These are phyloP conservation scores for Prinia subflava DNA, from an alignment of 2,113 vertebrate species.

Conservation along the genomic window DNA sequence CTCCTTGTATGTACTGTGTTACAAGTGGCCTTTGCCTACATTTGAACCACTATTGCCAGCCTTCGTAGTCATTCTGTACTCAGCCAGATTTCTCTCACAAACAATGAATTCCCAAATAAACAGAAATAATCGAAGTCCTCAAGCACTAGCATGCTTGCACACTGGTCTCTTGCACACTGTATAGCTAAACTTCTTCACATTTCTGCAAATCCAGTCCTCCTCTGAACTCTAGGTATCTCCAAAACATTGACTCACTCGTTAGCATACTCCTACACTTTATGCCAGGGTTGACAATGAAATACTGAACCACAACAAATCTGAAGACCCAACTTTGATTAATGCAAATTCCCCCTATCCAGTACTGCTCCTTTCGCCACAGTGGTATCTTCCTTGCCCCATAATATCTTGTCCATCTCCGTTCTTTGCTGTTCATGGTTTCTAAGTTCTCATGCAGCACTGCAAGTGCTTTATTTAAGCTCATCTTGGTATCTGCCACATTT, in stretches of 20 bases:
- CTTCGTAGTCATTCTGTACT: not conserved
- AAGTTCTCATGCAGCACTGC: not conserved
- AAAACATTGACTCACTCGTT: not conserved
- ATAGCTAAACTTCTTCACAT: not conserved
- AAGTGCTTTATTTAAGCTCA: not conserved
- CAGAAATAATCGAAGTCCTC: not conserved
- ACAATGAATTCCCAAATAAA: not conserved
- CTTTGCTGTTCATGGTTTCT: not conserved
- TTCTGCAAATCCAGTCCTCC: not conserved
- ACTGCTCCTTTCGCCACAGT: not conserved
- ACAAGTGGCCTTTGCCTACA: not conserved
- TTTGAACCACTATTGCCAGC: fast-evolving
- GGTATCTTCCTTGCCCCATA: not conserved
- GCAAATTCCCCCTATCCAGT: not conserved
- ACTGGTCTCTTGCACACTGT: not conserved
- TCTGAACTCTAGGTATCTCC: not conserved
- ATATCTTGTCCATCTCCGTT: not conserved
- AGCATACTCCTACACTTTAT: not conserved
- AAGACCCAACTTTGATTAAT: not conserved
- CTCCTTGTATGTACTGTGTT: not conserved
- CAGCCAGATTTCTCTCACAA: not conserved
- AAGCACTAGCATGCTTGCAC: not conserved
- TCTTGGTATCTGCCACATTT: not conserved
- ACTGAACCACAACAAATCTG: not conserved
- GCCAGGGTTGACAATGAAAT: not conserved